These are phyloP conservation scores for Cantharis rufa DNA, from an alignment of 2,888 invertebrate species.

Conservation along the genomic window DNA sequence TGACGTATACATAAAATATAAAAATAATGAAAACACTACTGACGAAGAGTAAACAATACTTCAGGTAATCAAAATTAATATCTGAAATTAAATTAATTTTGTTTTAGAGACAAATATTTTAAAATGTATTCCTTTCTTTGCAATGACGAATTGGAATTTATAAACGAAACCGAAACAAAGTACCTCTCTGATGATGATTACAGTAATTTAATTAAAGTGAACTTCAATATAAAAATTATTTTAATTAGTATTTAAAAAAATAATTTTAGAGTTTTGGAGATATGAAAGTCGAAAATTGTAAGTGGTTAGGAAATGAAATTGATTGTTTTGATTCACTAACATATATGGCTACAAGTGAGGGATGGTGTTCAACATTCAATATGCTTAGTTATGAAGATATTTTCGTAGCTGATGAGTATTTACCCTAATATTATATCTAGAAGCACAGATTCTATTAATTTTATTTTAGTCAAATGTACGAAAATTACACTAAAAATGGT, in stretches of 20 bases:
- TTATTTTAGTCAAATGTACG: background rate
- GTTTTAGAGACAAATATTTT: background rate
- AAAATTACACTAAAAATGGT: background rate
- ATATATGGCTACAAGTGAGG: background rate
- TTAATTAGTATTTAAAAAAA: background rate
- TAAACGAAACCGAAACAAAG: background rate
- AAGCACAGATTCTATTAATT: background rate
- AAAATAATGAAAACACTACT: background rate
- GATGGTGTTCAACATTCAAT: background rate
- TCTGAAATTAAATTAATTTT: too few species aligned
- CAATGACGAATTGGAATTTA: background rate
- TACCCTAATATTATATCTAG: background rate
- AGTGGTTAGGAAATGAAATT: background rate
- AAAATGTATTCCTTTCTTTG: conserved; percentile 1
- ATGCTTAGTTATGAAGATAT: background rate
- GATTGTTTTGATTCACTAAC: background rate
- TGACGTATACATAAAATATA: background rate
- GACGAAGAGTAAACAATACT: background rate
- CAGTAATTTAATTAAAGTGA: background rate
- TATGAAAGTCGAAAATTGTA: background rate
- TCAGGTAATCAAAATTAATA: too few species aligned
- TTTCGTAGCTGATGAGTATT: background rate
- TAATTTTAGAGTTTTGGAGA: background rate
- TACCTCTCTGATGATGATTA: background rate
- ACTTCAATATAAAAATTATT: background rate